A percentile compares a stretch with the other conserved stretches of the same genome.
Conservation (phyloP, 1,140 invertebrate species). For the Drosophila truncata region DNA sequence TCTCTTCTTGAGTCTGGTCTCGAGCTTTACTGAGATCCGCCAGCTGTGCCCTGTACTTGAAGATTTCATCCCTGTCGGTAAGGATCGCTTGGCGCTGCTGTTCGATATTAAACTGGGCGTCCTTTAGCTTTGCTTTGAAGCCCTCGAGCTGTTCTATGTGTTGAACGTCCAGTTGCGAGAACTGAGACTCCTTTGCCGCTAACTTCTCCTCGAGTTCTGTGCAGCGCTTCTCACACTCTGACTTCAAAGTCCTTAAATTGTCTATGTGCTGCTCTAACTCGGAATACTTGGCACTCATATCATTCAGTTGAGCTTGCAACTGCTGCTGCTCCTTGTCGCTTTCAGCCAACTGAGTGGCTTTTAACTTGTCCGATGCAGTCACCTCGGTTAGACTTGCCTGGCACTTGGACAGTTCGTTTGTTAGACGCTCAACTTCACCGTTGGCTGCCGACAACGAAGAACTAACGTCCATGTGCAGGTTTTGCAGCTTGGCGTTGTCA, state of each 20-base stretch:
- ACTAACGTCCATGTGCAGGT: not conserved
- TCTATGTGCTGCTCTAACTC: not conserved
- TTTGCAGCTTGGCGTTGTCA: constrained; percentile 36
- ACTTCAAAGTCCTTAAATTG: not conserved
- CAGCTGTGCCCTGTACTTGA: not conserved
- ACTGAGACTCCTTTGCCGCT: not conserved
- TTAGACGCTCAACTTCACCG: not conserved
- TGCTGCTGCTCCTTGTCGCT: not conserved
- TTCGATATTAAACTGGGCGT: constrained; percentile 4
- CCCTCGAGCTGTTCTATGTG: constrained; percentile 24
- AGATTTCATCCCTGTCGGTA: not conserved
- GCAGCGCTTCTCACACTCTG: not conserved
- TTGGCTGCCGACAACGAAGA: not conserved
- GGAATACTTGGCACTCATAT: not conserved
- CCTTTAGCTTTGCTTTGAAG: constrained; percentile 1
- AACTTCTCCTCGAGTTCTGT: constrained; percentile 9
- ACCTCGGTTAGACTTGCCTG: not conserved
- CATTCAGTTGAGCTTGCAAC: not conserved
- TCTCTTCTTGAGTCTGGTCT: not conserved
- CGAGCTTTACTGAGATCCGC: not conserved
- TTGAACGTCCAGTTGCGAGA: not conserved
- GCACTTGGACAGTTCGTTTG: not conserved
- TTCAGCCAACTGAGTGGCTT: not conserved
- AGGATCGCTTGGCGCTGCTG: constrained; percentile 4
- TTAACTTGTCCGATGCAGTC: not conserved